These are phyloP conservation scores for Phoebastria nigripes DNA, from an alignment of 2,797 vertebrate species.

Conservation along the genomic window DNA sequence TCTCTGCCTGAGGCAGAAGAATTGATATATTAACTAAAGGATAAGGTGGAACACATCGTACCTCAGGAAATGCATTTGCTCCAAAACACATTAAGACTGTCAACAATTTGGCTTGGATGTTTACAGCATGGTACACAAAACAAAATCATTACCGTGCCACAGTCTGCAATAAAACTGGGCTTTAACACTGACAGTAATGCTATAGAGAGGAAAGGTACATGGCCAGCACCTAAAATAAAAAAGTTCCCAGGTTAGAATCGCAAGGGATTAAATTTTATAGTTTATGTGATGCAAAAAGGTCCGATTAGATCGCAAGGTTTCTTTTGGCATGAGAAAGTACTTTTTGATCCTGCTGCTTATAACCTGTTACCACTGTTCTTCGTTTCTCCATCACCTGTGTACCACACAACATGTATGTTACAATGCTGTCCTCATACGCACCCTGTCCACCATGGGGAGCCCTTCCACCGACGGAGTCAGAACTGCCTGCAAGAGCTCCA, in stretches of 20 bases:
- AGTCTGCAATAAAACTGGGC: background rate
- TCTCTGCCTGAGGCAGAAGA: constrained; percentile 4
- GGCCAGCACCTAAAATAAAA: background rate
- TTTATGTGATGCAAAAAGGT: background rate
- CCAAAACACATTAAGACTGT: background rate
- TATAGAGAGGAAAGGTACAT: background rate
- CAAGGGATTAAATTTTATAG: background rate
- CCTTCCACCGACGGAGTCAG: accelerated
- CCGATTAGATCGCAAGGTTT: background rate
- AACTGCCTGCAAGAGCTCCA: background rate
- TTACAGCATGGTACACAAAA: background rate
- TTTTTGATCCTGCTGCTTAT: background rate
- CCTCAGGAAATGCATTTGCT: constrained; percentile 19
- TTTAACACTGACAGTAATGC: background rate
- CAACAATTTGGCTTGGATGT: background rate
- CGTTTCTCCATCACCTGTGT: background rate
- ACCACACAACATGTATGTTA: accelerated
- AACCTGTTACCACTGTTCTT: background rate
- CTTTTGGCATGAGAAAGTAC: background rate
- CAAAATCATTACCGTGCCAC: background rate
- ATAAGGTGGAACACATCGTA: background rate
- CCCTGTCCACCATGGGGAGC: accelerated
- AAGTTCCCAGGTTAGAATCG: accelerated
- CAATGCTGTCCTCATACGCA: background rate
- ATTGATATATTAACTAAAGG: background rate